Conservation (phyloP, 2,888 invertebrate species). For the Empis stercorea region DNA sequence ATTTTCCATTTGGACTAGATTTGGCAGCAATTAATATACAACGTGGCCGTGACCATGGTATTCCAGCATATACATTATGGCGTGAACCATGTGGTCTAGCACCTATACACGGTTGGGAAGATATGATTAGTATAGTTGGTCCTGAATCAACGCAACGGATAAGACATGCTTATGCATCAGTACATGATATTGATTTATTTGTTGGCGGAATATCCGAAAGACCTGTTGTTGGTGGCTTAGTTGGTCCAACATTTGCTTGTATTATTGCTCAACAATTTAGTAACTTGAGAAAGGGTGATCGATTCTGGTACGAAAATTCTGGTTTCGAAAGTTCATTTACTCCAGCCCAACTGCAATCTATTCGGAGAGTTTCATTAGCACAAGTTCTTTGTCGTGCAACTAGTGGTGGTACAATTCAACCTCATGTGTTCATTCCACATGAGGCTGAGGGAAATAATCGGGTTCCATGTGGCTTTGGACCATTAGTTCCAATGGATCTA, state of each 20-base stretch:
- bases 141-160: slow-evolving; percentile 49
- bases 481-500: slow-evolving; percentile 27
- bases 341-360: slow-evolving; percentile 59
- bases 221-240: slow-evolving; percentile 58
- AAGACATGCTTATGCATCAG: slow-evolving; percentile 47
- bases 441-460: slow-evolving; percentile 29
- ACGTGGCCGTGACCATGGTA: slow-evolving; percentile 74
- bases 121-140: slow-evolving; percentile 55
- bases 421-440: slow-evolving; percentile 32
- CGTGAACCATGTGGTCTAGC: slow-evolving; percentile 64
- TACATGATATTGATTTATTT: slow-evolving; percentile 75
- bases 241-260: slow-evolving; percentile 80
- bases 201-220: slow-evolving; percentile 72
- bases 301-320: slow-evolving; percentile 77
- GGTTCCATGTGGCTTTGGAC: slow-evolving; percentile 25
- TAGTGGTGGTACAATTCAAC: slow-evolving; percentile 34
- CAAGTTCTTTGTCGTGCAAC: slow-evolving; percentile 44
- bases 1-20: slow-evolving; percentile 67
- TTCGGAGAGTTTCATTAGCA: slow-evolving; percentile 55
- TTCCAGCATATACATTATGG: slow-evolving; percentile 69
- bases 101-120: slow-evolving; percentile 52
- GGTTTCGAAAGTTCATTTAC: slow-evolving; percentile 62
- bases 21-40: slow-evolving; percentile 81
- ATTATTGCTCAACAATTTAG: slow-evolving; percentile 77
- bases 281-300: slow-evolving; percentile 61